Base-by-base conservation (phyloP, 2,797 vertebrate species). In the Atherinosoma microstoma region DNA sequence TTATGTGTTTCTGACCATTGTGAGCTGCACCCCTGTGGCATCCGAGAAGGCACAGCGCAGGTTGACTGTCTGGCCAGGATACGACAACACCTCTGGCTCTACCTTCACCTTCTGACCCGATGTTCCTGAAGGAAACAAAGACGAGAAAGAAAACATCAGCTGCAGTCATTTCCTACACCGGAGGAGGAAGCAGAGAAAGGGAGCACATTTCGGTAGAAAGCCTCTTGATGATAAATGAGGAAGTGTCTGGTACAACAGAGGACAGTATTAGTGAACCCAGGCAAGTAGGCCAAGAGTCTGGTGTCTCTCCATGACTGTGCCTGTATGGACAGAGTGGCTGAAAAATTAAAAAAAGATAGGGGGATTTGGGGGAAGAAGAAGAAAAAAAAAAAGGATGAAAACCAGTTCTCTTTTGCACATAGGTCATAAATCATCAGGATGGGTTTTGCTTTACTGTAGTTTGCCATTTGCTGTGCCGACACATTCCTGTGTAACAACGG, bases 31-130 rank as follows among this genome's bases (percentile, higher is more conserved):
- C 4, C 79, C 85, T 0, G 83, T 76, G 0, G 87, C 32, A 32
- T 91, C 88, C 0, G 84, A 64, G 42, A 97, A 95, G 53, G 85
- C 82, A 84, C 97, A 98, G 0, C 94, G 95, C 58, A 98, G 83
- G 71, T 81, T 90, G 73, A 96, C 95, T 0, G 89, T 88, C 77
- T 94, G 89, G 20, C 96, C 96, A 1, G 96, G 93, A 76, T 83
- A 93, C 0, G 95, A 96, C 2, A 57, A 84, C 36, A 97, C 91
- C 78, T 96, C 95, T 0, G 93, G 79, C 0, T 89, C 92, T 29
- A 96, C 96, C 61, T 89, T 94, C 75, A 96, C 94, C 34, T 86
- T 89, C 86, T 96, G 95, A 75, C 93, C 92, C 15, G 83, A 76
- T 13, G 65, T 69, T n/a, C 87, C 94, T 95, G 35, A 32, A 69